These are phyloP conservation scores for Paguma larvata DNA, from an alignment of 2,797 vertebrate genomes.

Conservation along the genomic window DNA sequence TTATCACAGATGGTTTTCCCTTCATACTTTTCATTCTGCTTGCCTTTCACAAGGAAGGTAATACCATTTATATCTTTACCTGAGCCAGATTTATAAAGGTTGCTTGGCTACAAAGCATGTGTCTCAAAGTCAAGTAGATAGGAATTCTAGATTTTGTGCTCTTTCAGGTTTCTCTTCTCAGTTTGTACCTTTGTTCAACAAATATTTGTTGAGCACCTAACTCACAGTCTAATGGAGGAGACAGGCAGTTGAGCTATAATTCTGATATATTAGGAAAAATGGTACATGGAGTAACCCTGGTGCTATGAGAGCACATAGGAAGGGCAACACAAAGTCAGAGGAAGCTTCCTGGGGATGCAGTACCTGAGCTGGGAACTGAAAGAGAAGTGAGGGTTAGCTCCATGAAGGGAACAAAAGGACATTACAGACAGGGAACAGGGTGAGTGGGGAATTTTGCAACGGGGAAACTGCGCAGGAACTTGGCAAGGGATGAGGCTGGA, in stretches of 20 bases:
- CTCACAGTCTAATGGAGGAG: constrained; percentile 38
- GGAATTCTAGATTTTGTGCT: constrained; percentile 60
- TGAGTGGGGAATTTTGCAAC: not conserved
- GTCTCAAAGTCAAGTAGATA: constrained; percentile 64
- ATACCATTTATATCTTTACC: constrained; percentile 77
- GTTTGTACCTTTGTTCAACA: constrained; percentile 61
- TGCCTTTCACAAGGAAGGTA: constrained; percentile 68
- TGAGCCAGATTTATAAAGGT: no score
- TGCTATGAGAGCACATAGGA: not conserved
- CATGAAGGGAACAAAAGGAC: not conserved
- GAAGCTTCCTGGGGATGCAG: not conserved
- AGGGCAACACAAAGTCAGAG: not conserved
- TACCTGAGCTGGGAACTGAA: not conserved
- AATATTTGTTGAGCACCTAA: constrained; percentile 63
- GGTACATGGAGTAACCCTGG: not conserved
- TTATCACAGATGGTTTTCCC: constrained; percentile 74
- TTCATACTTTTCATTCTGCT: constrained; percentile 81
- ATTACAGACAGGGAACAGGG: not conserved
- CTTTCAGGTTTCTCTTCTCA: constrained; percentile 61
- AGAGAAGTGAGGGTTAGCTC: not conserved
- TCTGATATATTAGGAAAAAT: not conserved
- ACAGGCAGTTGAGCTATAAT: constrained; percentile 18
- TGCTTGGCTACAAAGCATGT: not conserved
- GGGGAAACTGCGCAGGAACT: not conserved
- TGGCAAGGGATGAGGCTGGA: not conserved